These are phyloP conservation scores for Mylabris sibirica DNA, from an alignment of 2,888 invertebrate genomes.

Conservation along the genomic window DNA sequence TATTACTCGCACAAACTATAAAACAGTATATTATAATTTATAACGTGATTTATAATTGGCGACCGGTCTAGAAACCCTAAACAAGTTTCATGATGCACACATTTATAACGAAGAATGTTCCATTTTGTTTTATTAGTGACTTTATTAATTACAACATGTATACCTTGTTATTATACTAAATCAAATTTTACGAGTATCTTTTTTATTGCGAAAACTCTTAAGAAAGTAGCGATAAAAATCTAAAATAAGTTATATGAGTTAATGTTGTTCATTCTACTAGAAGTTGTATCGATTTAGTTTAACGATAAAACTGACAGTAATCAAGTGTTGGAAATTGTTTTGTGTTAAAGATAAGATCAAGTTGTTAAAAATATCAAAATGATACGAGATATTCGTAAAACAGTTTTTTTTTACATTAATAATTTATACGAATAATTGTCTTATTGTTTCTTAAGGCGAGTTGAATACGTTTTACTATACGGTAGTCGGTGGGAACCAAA, in stretches of 20 bases:
- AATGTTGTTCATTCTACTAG: not conserved
- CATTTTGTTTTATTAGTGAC: not conserved
- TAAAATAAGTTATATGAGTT: not conserved
- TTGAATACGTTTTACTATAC: not conserved
- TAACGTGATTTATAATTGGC: too few species aligned
- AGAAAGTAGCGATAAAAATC: not conserved
- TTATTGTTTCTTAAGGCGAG: not conserved
- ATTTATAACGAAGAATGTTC: not conserved
- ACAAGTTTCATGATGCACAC: not conserved
- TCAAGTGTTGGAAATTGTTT: not conserved
- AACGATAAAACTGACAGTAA: not conserved
- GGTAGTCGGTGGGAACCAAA: too few species aligned
- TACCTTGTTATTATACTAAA: not conserved
- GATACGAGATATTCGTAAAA: not conserved
- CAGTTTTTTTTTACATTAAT: not conserved
- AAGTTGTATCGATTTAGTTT: not conserved
- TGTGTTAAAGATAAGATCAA: not conserved
- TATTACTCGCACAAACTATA: too few species aligned
- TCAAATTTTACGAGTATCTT: not conserved
- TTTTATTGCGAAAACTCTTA: not conserved
- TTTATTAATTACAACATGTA: not conserved
- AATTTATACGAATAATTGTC: too few species aligned
- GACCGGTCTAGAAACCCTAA: not conserved
- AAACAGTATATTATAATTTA: too few species aligned
- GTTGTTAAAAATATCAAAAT: too few species aligned